Evolutionary conservation across 2,797 vertebrate genomes (phyloP), one percentile per base, ranked within the genome.

Genomic region (Rallus crepitans): DNA sequence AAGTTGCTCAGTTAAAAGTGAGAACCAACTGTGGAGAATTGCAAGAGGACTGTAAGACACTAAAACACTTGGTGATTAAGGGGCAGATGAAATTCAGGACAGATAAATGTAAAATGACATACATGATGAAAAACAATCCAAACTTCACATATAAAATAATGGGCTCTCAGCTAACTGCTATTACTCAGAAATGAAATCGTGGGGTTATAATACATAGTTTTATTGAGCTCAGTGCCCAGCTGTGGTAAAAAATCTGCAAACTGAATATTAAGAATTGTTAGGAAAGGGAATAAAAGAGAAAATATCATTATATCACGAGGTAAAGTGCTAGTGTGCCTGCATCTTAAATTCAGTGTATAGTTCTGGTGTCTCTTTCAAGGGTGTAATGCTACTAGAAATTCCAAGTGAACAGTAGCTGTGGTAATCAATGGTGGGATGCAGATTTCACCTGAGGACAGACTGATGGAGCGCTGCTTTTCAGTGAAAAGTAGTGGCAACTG

Each of bases 141-240:
- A 90, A 76, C 24, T 81, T 94, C 50, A 72, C 19, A 27, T 52
- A 47, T 35, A 78, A 93, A 90, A 91, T 86, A 14, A 72, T 48
- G 35, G 82, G 12, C 47, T 71, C 57, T 86, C n/a, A 72, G 30
- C 21, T 86, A 86, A 75, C 69, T 55, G 75, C 35, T 86, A 8
- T 91, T 90, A 87, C 47, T 72, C 30, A 76, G 82, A 90, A 94
- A 96, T 93, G 50, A 90, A 73, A 42, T 92, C 59, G 72, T 65
- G 27, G 21, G 7, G 17, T 84, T 90, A 19, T 88, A 91, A 90
- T 83, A 56, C 8, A 16, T 25, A 72, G 40, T 52, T 88, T 90
- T 82, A 84, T 76, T 90, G 86, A 88, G 59, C 55, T 93, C 2
- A 0, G 21, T 79, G 50, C 12, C 47, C n/a, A 52, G 17, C 15